Conservation (phyloP, 2,113 vertebrate genomes). For the Pampusana beccarii region DNA sequence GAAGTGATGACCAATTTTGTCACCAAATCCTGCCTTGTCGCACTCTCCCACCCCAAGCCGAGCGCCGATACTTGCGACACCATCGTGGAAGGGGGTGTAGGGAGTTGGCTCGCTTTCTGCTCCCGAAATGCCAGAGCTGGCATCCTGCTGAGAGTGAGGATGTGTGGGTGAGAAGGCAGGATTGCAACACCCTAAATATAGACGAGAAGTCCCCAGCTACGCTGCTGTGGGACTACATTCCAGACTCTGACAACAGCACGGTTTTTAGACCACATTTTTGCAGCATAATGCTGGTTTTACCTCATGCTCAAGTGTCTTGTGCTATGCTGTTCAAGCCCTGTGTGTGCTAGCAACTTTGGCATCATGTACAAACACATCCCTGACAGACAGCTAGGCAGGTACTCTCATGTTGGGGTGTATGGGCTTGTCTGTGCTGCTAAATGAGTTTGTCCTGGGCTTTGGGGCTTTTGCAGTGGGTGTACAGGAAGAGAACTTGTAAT, state of each 20-base stretch:
- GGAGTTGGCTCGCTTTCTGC: neutral
- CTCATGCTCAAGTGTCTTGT: neutral
- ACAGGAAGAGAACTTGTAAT: neutral
- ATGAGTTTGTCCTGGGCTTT: neutral
- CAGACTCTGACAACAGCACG: neutral
- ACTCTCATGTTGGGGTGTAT: neutral
- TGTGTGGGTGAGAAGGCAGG: neutral
- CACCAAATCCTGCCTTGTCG: neutral
- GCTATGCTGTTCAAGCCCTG: neutral
- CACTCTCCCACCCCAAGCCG: accelerated
- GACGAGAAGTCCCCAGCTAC: conserved; percentile 30
- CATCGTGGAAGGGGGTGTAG: accelerated
- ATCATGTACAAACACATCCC: neutral
- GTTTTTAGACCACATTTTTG: neutral
- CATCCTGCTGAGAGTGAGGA: neutral
- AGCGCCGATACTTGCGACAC: neutral
- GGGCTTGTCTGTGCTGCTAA: neutral
- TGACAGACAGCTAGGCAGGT: neutral
- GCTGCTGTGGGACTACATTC: neutral
- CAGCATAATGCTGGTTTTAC: neutral
- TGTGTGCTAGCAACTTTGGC: neutral
- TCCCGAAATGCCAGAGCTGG: neutral
- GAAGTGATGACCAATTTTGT: neutral
- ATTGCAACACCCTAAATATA: conserved; percentile 45
- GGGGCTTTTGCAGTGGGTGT: neutral